phyloP scores from a whole-genome alignment of 2,113 vertebrate species.

The Pseudolaguvia tuberculata region DNA sequence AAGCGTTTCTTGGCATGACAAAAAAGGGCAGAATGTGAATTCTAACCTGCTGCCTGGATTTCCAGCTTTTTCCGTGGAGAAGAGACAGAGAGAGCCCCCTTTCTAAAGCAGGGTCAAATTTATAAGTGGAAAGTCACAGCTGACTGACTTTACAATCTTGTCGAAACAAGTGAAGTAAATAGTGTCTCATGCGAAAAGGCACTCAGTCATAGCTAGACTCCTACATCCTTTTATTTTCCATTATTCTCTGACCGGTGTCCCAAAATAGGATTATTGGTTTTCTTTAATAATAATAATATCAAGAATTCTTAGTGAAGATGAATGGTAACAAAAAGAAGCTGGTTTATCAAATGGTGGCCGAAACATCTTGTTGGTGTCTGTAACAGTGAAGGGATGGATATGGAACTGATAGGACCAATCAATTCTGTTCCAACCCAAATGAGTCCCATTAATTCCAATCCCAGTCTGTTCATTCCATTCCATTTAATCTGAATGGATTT shows the following conservation, averaged over 20 bases:
- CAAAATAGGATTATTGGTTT: background rate
- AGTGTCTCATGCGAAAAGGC: constrained; percentile 26
- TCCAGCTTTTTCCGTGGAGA: constrained; percentile 33
- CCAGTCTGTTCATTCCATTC: background rate
- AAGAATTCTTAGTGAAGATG: no score
- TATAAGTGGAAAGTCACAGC: constrained; percentile 50
- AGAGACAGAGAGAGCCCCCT: background rate
- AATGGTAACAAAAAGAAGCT: background rate
- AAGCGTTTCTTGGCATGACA: constrained; percentile 46
- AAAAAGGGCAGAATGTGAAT: constrained; percentile 51
- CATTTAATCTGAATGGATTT: constrained; percentile 16
- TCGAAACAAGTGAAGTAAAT: constrained; percentile 58
- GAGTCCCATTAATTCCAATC: background rate
- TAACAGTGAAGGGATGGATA: background rate
- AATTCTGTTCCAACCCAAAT: background rate
- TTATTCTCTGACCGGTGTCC: background rate
- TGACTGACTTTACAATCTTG: constrained; percentile 58
- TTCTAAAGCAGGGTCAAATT: constrained; percentile 26
- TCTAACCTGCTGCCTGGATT: constrained; percentile 45
- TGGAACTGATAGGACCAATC: background rate
- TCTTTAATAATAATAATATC: no score
- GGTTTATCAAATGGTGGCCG: background rate
- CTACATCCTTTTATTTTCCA: background rate
- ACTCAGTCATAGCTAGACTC: constrained; percentile 1
- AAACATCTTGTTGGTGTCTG: background rate